Conservation (phyloP, 2,888 invertebrate genomes). For the Cataglyphis cursor region DNA sequence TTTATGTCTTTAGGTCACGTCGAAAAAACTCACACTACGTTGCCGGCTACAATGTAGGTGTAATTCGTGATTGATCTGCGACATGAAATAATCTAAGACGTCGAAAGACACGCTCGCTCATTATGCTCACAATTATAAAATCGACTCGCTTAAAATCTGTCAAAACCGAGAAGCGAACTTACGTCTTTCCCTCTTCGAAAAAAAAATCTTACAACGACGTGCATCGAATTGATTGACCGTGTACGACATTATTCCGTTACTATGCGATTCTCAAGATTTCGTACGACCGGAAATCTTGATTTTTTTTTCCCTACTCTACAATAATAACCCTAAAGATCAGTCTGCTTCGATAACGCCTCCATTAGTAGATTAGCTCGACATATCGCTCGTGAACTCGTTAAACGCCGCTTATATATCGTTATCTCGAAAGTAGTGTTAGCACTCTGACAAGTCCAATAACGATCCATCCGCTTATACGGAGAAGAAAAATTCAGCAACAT, state of each 20-base stretch:
- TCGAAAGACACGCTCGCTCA: background rate
- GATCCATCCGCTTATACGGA: slow-evolving; percentile 22
- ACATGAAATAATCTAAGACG: slow-evolving; percentile 4
- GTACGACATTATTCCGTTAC: background rate
- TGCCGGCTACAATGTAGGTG: slow-evolving; percentile 59
- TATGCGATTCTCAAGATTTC: slow-evolving; percentile 27
- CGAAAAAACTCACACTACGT: slow-evolving; percentile 67
- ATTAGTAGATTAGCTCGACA: slow-evolving; percentile 51
- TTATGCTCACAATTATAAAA: slow-evolving; percentile 12
- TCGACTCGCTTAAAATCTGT: slow-evolving; percentile 9
- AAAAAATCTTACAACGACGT: slow-evolving; percentile 11
- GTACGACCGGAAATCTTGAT: slow-evolving; percentile 37
- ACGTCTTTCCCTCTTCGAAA: background rate
- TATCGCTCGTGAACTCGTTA: slow-evolving; percentile 50
- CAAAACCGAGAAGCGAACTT: background rate
- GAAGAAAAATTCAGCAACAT: slow-evolving; percentile 23
- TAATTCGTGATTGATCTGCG: slow-evolving; percentile 50
- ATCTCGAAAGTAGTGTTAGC: slow-evolving; percentile 29
- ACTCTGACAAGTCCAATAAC: slow-evolving; percentile 18
- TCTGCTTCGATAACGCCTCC: slow-evolving; percentile 67
- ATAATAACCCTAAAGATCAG: slow-evolving; percentile 73
- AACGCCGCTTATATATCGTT: slow-evolving; percentile 17
- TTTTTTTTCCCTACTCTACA: slow-evolving; percentile 45
- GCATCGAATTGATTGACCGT: slow-evolving; percentile 1
- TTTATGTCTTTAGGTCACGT: slow-evolving; percentile 59